Conservation (phyloP, 2,797 vertebrate species). For the Notolabrus celidotus region DNA sequence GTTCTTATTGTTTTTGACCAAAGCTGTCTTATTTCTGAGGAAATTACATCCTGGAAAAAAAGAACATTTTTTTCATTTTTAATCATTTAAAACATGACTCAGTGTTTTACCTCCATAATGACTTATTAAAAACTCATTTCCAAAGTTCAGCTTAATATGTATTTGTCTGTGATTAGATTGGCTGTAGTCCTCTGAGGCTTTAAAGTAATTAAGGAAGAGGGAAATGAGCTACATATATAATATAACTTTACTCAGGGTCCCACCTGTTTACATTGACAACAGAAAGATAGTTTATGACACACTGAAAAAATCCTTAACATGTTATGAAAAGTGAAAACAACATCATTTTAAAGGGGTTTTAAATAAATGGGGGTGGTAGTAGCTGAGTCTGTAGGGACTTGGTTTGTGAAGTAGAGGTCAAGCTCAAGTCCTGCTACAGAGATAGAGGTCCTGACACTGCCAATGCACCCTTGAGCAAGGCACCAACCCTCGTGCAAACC, state of each 20-base stretch:
- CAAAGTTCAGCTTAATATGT: constrained; percentile 5
- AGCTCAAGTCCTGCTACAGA: too few species aligned
- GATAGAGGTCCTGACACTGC: too few species aligned
- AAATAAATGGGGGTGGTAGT: too few species aligned
- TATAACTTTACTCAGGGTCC: background rate
- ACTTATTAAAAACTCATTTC: background rate
- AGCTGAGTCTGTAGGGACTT: too few species aligned
- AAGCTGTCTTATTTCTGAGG: background rate
- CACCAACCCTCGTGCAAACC: too few species aligned
- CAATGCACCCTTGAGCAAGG: too few species aligned
- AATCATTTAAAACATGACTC: constrained; percentile 2
- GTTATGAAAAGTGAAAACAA: too few species aligned
- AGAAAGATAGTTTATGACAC: background rate
- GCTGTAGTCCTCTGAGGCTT: background rate
- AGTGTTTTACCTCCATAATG: background rate
- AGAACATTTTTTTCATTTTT: background rate
- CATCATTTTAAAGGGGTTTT: too few species aligned
- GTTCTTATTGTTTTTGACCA: too few species aligned
- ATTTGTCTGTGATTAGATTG: constrained; percentile 17
- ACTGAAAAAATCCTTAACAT: too few species aligned
- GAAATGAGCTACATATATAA: background rate
- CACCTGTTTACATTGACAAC: background rate
- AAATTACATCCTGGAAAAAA: background rate
- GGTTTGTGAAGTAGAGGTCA: too few species aligned
- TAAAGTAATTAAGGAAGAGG: background rate